A percentile compares a stretch with the other conserved stretches of the same genome.
These are phyloP conservation scores for Bombycilla garrulus DNA, from an alignment of 2,113 vertebrate genomes.

Conservation along the genomic window DNA sequence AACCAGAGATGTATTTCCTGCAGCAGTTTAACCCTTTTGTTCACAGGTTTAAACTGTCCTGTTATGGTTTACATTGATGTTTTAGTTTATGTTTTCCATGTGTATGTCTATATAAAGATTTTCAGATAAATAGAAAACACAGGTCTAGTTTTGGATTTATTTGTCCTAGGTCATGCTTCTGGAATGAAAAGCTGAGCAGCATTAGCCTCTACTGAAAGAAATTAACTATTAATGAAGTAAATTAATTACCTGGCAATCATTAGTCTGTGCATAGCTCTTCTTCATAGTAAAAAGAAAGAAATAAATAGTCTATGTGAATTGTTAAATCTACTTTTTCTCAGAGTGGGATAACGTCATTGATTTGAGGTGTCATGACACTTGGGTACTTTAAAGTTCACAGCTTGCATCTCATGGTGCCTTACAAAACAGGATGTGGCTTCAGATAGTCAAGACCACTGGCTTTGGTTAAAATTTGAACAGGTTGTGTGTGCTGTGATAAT, in stretches of 20 bases:
- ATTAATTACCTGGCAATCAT: not conserved
- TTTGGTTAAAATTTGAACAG: not conserved
- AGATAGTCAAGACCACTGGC: not conserved
- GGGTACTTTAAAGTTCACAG: not conserved
- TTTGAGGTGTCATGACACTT: not conserved
- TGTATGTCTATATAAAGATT: not conserved
- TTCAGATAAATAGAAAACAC: not conserved
- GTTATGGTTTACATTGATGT: not conserved
- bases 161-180: not conserved
- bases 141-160: not conserved
- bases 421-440: not conserved
- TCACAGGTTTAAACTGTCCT: not conserved
- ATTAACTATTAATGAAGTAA: not conserved
- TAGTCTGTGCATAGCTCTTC: not conserved
- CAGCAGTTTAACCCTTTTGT: not conserved
- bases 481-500: not conserved
- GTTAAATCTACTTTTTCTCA: not conserved
- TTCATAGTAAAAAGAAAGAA: not conserved
- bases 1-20: not conserved
- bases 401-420: not conserved
- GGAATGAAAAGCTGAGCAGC: not conserved
- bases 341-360: not conserved
- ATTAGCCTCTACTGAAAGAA: not conserved
- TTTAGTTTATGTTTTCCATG: not conserved
- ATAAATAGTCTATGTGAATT: not conserved